Conservation (phyloP, 2,888 invertebrate genomes). For the Unio pictorum region DNA sequence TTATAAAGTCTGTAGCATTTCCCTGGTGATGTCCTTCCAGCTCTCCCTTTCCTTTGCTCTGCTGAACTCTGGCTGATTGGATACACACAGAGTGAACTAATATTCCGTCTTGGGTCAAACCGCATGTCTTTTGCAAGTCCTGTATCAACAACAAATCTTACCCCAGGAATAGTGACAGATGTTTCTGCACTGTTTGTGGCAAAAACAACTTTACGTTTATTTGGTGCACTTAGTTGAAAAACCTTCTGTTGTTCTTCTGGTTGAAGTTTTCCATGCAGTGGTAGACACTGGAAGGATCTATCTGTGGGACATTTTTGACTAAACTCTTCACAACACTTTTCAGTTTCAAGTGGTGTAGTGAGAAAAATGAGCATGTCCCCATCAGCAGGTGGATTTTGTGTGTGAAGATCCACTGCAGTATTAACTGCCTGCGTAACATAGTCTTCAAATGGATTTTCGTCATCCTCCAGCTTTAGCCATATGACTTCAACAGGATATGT, state of each 20-base stretch:
- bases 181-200: constrained; percentile 71
- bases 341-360: constrained; percentile 59
- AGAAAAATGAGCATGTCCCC: constrained; percentile 71
- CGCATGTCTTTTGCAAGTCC: constrained; percentile 65
- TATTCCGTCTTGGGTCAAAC: constrained; percentile 59
- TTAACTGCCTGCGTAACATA: constrained; percentile 48
- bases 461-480: constrained; percentile 29
- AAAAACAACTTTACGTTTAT: constrained; percentile 66
- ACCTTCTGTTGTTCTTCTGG: constrained; percentile 62
- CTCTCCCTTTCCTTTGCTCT: constrained; percentile 70
- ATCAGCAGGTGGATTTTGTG: constrained; percentile 50
- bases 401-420: constrained; percentile 54
- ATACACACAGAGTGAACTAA: constrained; percentile 48
- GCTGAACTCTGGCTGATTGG: constrained; percentile 64
- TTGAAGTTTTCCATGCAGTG: constrained; percentile 59
- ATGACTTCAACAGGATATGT: constrained; percentile 66
- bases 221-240: constrained; percentile 42
- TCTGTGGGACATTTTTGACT: constrained; percentile 5
- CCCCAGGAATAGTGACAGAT: constrained; percentile 69
- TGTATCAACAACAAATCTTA: constrained; percentile 69
- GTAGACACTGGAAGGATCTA: constrained; percentile 23
- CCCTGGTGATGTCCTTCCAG: constrained; percentile 67
- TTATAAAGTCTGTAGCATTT: constrained; percentile 67
- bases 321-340: constrained; percentile 49
- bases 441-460: constrained; percentile 21